Conservation (phyloP, 2,888 invertebrate genomes). For the Caenorhabditis angaria region DNA sequence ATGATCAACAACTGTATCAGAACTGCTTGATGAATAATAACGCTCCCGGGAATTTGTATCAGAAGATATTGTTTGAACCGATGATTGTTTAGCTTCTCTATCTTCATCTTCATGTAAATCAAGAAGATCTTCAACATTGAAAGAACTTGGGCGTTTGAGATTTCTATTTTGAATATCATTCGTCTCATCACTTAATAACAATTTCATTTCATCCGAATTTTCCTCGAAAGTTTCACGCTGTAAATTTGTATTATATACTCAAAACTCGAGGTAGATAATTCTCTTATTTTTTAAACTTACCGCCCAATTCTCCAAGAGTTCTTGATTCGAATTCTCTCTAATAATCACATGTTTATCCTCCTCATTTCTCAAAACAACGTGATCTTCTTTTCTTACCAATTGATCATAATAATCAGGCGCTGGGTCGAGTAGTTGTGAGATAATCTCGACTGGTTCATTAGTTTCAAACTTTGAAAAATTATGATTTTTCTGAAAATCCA, state of each 20-base stretch:
- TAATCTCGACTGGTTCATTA: not conserved
- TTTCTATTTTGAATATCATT: not conserved
- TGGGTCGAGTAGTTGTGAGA: not conserved
- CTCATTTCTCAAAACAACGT: not conserved
- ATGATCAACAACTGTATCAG: slow-evolving; percentile 3
- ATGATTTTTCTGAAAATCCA: not conserved
- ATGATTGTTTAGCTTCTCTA: not conserved
- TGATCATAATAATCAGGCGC: not conserved
- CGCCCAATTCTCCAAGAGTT: slow-evolving; percentile 35
- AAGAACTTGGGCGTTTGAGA: not conserved
- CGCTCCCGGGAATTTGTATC: not conserved
- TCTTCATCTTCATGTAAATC: not conserved
- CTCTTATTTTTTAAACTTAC: slow-evolving; percentile 11
- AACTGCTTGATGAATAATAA: not conserved
- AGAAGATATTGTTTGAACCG: slow-evolving; percentile 1
- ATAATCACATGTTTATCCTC: not conserved
- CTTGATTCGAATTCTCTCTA: slow-evolving; percentile 19
- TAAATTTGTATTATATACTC: slow-evolving; percentile 3
- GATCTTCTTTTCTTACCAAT: not conserved
- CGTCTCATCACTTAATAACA: slow-evolving; percentile 14
- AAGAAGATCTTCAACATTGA: not conserved
- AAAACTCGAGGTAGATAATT: too few species aligned
- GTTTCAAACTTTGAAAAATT: not conserved
- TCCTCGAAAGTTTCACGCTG: slow-evolving; percentile 22
- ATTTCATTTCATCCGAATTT: slow-evolving; percentile 14